These are phyloP conservation scores for Aurelia aurita DNA, from an alignment of 30 jellyfish, hydroid and myxozoan species.

Conservation along the genomic window DNA sequence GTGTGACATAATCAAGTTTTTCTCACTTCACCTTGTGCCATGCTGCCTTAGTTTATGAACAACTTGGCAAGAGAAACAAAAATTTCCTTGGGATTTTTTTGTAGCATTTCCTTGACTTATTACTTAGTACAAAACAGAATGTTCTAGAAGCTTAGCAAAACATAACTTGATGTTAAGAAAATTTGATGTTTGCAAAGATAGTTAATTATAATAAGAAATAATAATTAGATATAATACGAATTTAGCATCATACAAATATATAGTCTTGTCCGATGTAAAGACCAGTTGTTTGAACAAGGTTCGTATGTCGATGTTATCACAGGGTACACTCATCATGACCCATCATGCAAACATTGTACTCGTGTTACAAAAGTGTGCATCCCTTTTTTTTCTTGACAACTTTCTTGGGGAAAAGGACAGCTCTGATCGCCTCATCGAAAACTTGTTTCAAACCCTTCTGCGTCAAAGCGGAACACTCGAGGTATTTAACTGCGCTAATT, in stretches of 20 bases:
- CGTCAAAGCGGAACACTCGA: conserved; percentile 99
- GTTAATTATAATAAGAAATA: no score
- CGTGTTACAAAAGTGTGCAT: conserved; percentile 39
- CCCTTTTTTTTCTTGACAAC: conserved; percentile 74
- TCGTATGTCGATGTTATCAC: no score
- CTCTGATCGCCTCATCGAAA: conserved; percentile 98
- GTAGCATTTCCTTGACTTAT: no score
- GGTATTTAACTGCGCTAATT: conserved; percentile 89
- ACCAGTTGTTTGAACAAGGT: conserved; percentile 5
- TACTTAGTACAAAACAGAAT: no score
- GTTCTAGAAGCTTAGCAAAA: no score
- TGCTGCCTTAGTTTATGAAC: no score
- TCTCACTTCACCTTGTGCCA: no score
- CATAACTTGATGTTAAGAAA: no score
- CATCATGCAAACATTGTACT: neutral
- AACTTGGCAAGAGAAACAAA: no score
- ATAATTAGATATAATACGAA: conserved; percentile 1
- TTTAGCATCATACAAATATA: conserved; percentile 53
- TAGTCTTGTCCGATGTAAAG: conserved; percentile 31
- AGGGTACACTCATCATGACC: conserved; percentile 1
- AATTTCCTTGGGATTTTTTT: no score
- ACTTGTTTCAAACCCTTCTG: conserved; percentile 99
- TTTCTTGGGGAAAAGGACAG: conserved; percentile 95
- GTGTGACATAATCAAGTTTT: no score
- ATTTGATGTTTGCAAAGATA: no score